Evolutionary conservation across 1,140 invertebrate species (phyloP).

Genomic region (Diachasmimorpha longicaudata): DNA sequence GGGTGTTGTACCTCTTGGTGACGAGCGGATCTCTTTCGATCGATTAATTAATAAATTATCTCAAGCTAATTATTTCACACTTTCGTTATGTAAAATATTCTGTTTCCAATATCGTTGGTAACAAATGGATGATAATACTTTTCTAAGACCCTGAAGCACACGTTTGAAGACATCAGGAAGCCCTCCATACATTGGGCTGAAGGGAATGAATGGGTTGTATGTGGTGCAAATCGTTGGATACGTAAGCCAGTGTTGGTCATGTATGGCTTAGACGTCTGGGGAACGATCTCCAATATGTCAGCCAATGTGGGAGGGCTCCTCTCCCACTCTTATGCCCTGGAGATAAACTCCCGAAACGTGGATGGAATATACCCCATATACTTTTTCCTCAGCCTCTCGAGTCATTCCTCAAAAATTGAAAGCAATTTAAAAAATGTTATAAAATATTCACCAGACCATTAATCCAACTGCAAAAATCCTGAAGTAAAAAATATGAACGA

Average conservation of each 20-base stretch:
- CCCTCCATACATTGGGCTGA: background rate
- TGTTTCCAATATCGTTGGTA: background rate
- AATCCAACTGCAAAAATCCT: too few species aligned
- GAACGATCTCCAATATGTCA: constrained; percentile 22
- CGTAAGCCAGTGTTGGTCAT: background rate
- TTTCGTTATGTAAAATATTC: too few species aligned
- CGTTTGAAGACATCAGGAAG: background rate
- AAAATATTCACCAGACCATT: too few species aligned
- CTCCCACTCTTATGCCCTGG: background rate
- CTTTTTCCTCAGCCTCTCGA: background rate
- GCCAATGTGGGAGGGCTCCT: background rate
- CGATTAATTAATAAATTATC: too few species aligned
- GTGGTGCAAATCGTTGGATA: background rate
- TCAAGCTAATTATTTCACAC: too few species aligned
- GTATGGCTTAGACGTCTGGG: constrained; percentile 4
- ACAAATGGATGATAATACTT: background rate
- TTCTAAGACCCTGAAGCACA: background rate
- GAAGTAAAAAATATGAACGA: too few species aligned
- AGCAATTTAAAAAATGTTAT: background rate
- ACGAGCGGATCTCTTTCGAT: too few species aligned
- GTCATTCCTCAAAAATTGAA: background rate
- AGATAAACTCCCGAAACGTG: constrained; percentile 12
- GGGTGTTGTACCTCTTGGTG: too few species aligned
- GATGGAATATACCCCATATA: background rate
- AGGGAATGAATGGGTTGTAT: background rate